Base-by-base conservation (phyloP, 2,113 vertebrate species). In the Lampris incognitus region DNA sequence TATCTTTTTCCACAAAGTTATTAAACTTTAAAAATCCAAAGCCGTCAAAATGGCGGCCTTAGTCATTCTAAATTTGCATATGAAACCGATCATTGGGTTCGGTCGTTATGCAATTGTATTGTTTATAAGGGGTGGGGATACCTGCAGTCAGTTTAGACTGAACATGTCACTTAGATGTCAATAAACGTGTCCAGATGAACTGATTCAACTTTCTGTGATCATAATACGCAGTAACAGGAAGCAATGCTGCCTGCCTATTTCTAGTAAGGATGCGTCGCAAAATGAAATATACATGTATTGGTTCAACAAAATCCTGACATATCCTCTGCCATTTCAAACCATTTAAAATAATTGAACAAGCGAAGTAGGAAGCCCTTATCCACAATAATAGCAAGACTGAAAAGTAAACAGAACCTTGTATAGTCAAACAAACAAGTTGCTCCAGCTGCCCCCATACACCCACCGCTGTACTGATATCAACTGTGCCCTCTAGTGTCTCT, bases 391-490 rank as follows among this genome's bases (percentile, higher is more conserved):
- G 68, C 36, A 57, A 72, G 50, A 48, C 52, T 72, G 66, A 67
- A 78, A 80, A 79, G 79, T 64, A 82, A 82, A 88, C 75, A 72
- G 41, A 4, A 11, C 76, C 60, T 57, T 69, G 24, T 78, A 69
- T 36, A 74, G 72, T 65, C 67, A 88, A 74, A 87, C 13, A 38
- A 41, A 6, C 81, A 88, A 73, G 70, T 37, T 52, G 65, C 79
- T 80, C 50, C 54, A 62, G 79, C 68, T 48, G 50, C 44, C 69
- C 59, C 83, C 66, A 67, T 64, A 54, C 36, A 84, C 57, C 76
- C 83, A 84, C 87, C 87, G 74, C 70, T 73, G 64, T 78, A 61
- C 79, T 84, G 82, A 86, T 90, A 91, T 83, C 80, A 85, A 81
- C 76, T 67, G 59, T 72, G 86, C 65, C 78, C 58, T 49, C 62